Evolutionary conservation across 2,113 vertebrate genomes (phyloP).

Genomic region (Rana temporaria): DNA sequence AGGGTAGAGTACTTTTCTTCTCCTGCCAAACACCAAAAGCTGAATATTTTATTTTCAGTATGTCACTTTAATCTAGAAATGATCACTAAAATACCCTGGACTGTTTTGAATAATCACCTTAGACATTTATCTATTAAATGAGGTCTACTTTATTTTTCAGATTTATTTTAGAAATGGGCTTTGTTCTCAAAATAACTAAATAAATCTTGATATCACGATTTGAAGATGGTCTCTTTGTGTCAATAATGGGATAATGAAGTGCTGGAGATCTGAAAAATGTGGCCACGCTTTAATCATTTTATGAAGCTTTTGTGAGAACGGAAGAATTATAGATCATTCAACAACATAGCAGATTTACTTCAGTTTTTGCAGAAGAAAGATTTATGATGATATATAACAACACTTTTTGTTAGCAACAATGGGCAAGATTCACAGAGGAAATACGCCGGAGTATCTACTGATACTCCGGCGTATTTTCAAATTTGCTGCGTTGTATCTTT

Average conservation of each 20-base stretch:
- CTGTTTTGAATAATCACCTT: neutral
- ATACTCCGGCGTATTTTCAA: too few relatives aligned
- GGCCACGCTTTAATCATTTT: slow-evolving; percentile 28
- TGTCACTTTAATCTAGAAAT: slow-evolving; percentile 38
- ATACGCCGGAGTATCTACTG: too few relatives aligned
- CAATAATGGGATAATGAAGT: slow-evolving; percentile 14
- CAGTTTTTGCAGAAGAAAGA: neutral
- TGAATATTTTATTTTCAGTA: slow-evolving; percentile 17
- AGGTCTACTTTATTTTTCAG: neutral
- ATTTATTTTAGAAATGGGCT: slow-evolving; percentile 8
- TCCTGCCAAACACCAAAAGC: slow-evolving; percentile 10
- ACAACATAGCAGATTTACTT: slow-evolving; percentile 1
- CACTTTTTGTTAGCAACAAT: slow-evolving; percentile 5
- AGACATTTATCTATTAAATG: slow-evolving; percentile 11
- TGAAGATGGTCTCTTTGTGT: slow-evolving; percentile 19
- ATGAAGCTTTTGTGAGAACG: slow-evolving; percentile 3
- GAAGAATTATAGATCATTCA: slow-evolving; percentile 34
- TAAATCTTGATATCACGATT: slow-evolving; percentile 9
- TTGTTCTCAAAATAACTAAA: slow-evolving; percentile 16
- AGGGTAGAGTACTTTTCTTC: neutral
- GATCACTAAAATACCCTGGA: slow-evolving; percentile 1
- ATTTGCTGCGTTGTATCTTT: too few relatives aligned
- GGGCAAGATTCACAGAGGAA: too few relatives aligned
- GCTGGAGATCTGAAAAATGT: slow-evolving; percentile 19
- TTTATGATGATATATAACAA: slow-evolving; percentile 24